Percentiles rank a stretch among this genome's conserved stretches.
phyloP scores from a whole-genome alignment of 2,113 vertebrate genomes.

The Suricata suricatta region DNA sequence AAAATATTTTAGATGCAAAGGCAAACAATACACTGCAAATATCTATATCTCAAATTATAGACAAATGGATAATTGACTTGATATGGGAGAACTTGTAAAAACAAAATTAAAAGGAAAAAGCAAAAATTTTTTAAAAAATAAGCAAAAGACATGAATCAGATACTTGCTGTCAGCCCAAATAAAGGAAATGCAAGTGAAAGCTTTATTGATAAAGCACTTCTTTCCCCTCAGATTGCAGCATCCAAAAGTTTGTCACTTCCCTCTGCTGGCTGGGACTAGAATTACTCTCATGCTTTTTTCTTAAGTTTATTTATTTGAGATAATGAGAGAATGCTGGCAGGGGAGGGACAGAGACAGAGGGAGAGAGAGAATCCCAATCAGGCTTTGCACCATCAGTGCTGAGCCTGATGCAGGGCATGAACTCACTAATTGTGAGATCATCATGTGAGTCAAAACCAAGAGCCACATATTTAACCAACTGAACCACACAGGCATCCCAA shows the following conservation, averaged over 20 bases:
- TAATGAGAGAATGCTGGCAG: too few species aligned
- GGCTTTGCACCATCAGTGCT: too few species aligned
- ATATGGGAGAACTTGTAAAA: background rate
- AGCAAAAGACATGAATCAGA: background rate
- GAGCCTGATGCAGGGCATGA: too few species aligned
- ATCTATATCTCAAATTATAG: background rate
- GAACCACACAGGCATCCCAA: too few species aligned
- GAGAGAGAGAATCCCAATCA: too few species aligned
- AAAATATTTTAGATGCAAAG: background rate
- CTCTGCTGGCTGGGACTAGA: background rate
- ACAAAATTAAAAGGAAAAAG: background rate
- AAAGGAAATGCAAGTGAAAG: background rate
- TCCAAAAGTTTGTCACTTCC: background rate
- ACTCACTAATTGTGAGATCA: too few species aligned
- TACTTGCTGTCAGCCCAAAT: background rate
- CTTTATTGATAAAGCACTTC: background rate
- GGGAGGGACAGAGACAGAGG: too few species aligned
- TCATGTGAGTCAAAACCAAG: too few species aligned
- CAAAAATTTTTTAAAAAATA: background rate
- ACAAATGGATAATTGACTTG: background rate
- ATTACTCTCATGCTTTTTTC: background rate
- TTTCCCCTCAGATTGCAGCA: background rate
- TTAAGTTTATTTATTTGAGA: too few species aligned
- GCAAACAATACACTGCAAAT: background rate
- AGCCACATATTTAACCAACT: too few species aligned